Evolutionary conservation across 2,113 vertebrate genomes (phyloP).

Genomic region (Solea senegalensis): DNA sequence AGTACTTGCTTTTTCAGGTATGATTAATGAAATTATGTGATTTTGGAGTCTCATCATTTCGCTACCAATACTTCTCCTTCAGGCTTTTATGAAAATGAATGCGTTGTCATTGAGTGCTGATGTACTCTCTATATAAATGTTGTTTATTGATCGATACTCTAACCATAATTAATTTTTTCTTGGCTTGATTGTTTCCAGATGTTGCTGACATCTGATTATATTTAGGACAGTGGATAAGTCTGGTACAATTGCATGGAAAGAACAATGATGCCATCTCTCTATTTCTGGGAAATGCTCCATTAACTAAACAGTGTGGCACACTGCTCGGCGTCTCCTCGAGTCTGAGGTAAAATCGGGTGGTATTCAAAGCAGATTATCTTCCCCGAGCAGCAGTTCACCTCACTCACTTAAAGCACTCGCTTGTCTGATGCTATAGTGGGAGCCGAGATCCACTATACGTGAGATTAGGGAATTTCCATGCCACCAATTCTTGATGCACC

Average conservation of each 20-base stretch:
- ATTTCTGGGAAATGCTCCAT: constrained; percentile 53
- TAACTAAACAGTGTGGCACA: constrained; percentile 50
- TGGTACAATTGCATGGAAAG: constrained; percentile 42
- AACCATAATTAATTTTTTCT: not conserved
- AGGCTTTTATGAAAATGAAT: no score
- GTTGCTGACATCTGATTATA: constrained; percentile 6
- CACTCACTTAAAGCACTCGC: constrained; percentile 39
- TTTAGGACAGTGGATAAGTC: constrained; percentile 21
- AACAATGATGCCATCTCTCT: constrained; percentile 7
- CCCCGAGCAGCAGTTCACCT: constrained; percentile 54
- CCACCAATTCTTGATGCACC: constrained; percentile 12
- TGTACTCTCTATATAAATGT: no score
- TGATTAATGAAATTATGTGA: no score
- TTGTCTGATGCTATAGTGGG: constrained; percentile 34
- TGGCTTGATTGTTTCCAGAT: constrained; percentile 18
- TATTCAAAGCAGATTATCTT: constrained; percentile 71
- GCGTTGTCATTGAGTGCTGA: no score
- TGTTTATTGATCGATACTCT: no score
- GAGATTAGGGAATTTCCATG: constrained; percentile 44
- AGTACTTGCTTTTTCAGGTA: no score
- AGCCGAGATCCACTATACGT: constrained; percentile 25
- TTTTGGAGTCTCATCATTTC: no score
- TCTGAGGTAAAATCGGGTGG: constrained; percentile 56
- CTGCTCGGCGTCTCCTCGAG: constrained; percentile 41
- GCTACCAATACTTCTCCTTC: no score